These are phyloP conservation scores for Fragum fragum DNA, from an alignment of 2,888 invertebrate genomes.

Conservation along the genomic window DNA sequence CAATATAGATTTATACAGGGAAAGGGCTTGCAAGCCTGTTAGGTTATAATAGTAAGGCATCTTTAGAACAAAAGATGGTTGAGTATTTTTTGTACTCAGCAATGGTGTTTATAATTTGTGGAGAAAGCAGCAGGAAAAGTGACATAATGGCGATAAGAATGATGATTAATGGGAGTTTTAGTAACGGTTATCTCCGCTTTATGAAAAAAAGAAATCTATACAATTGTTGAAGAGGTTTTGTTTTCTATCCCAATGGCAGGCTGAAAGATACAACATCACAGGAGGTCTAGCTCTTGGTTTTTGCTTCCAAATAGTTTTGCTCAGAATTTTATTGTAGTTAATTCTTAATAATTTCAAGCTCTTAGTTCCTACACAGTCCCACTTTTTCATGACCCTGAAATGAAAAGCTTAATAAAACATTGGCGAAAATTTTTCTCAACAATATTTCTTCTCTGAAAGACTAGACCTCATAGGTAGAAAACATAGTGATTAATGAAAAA, in stretches of 20 bases:
- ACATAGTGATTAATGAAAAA: too few species aligned
- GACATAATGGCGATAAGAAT: conserved; percentile 53
- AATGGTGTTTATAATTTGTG: conserved; percentile 12
- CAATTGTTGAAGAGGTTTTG: conserved; percentile 58
- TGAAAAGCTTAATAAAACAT: too few species aligned
- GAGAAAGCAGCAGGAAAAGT: conserved; percentile 38
- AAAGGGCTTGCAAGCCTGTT: too few species aligned
- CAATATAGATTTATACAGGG: too few species aligned
- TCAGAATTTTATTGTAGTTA: neutral
- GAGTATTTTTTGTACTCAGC: neutral
- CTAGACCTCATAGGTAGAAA: too few species aligned
- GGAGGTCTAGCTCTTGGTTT: conserved; percentile 1
- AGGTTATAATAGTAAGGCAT: too few species aligned
- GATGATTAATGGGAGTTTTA: conserved; percentile 52
- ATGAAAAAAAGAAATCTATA: conserved; percentile 41
- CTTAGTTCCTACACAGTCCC: neutral
- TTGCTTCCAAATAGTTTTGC: conserved; percentile 1
- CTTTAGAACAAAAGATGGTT: neutral
- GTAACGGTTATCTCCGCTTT: conserved; percentile 42
- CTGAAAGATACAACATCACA: conserved; percentile 39
- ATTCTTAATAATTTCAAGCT: neutral
- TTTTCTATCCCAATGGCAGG: conserved; percentile 44
- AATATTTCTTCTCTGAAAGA: too few species aligned
- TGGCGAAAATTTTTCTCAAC: too few species aligned
- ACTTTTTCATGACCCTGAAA: too few species aligned